Conservation (phyloP, 2,888 invertebrate genomes). For the Phorcus lineatus region DNA sequence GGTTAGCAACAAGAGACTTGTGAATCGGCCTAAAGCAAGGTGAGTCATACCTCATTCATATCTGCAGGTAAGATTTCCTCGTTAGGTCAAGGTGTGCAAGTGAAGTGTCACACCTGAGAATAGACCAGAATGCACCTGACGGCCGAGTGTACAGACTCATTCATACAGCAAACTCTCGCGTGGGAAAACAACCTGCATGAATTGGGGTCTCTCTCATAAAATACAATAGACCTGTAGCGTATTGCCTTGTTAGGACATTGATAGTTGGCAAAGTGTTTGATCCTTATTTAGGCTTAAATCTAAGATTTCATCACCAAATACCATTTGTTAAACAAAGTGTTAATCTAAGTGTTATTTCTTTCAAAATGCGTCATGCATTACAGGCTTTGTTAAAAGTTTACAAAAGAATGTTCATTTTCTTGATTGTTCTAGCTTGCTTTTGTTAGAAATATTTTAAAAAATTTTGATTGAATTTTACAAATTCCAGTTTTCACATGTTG, state of each 20-base stretch:
- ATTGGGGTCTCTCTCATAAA: not conserved
- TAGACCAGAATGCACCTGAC: not conserved
- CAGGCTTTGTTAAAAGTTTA: too few relatives aligned
- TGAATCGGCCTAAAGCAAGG: not conserved
- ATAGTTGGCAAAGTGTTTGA: too few relatives aligned
- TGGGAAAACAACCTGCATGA: not conserved
- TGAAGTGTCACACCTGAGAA: conserved; percentile 1
- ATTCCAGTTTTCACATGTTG: too few relatives aligned
- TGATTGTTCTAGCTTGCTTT: too few relatives aligned
- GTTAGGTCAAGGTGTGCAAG: conserved; percentile 13
- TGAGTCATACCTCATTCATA: conserved; percentile 16
- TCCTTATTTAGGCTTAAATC: too few relatives aligned
- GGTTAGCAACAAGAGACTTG: conserved; percentile 1
- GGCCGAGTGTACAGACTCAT: not conserved
- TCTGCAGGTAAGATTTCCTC: conserved; percentile 5
- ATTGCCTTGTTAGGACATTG: not conserved
- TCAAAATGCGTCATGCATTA: too few relatives aligned
- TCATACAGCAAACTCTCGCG: not conserved
- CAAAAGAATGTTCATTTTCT: too few relatives aligned
- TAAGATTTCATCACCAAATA: too few relatives aligned
- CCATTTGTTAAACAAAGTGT: too few relatives aligned
- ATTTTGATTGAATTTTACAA: too few relatives aligned
- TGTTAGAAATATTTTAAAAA: too few relatives aligned
- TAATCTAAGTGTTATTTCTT: too few relatives aligned
- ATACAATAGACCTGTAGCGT: not conserved